phyloP scores from a whole-genome alignment of 1,140 invertebrate species.

The Pentalonia nigronervosa region DNA sequence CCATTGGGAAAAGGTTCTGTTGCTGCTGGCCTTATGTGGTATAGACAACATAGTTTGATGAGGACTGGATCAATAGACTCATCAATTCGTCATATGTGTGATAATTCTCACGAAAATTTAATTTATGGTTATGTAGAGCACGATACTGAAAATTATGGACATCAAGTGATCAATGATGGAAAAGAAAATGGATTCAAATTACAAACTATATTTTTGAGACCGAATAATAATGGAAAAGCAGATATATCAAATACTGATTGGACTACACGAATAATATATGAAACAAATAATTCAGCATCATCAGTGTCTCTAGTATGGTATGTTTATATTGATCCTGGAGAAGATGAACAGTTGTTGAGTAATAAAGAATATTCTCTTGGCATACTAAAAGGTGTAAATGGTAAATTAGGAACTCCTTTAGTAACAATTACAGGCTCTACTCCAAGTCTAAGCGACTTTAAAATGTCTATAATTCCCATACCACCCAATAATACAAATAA shows the following conservation, averaged over 20 bases:
- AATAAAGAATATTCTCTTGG: background rate
- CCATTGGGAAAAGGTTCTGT: conserved; percentile 74
- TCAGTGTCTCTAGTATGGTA: conserved; percentile 69
- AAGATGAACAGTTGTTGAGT: conserved; percentile 62
- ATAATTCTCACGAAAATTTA: conserved; percentile 84
- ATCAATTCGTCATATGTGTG: conserved; percentile 87
- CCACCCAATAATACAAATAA: background rate
- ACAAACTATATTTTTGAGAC: conserved; percentile 89
- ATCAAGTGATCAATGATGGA: conserved; percentile 79
- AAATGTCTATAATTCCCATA: conserved; percentile 28
- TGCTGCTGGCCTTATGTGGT: conserved; percentile 97
- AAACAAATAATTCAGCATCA: conserved; percentile 66
- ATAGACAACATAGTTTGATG: conserved; percentile 76
- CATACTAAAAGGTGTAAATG: background rate
- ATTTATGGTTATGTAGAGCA: conserved; percentile 89
- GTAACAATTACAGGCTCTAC: background rate
- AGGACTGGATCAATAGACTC: conserved; percentile 65
- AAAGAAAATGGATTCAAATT: conserved; percentile 78
- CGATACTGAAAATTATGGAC: conserved; percentile 90
- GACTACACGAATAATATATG: conserved; percentile 83
- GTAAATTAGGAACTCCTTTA: background rate
- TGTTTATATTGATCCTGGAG: conserved; percentile 67
- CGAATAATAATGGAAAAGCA: conserved; percentile 77
- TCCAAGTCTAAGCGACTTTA: conserved; percentile 32
- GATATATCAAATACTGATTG: conserved; percentile 85